Evolutionary conservation across 2,113 vertebrate species (phyloP), one percentile per base, ranked within the genome.

Genomic region (Scalopus aquaticus): DNA sequence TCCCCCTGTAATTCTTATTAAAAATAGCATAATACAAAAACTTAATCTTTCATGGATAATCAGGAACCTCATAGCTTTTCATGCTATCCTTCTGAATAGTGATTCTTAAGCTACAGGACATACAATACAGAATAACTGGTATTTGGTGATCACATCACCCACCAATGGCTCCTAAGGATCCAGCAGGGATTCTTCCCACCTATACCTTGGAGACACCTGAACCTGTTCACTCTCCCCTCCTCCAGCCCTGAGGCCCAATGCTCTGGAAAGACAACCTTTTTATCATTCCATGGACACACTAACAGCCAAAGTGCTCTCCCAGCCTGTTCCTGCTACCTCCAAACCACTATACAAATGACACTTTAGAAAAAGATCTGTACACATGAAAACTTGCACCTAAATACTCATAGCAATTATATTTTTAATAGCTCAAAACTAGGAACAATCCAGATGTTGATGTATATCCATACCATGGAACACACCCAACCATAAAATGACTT

Each of bases 371-470:
- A 85, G 42, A 54, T 46, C 26, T 37, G 30, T 51, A 17, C 28
- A 37, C 22, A 30, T 5, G 7, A 76, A 84, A 84, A 85, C 56
- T 19, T 77, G 20, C 30, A 67, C 37, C 81, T 0, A 26, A 35
- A 88, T 51, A 28, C 37, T 65, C 80, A 95, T 0, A 81, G 73
- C 13, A 84, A 49, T 20, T 58, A 9, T 24, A 72, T 65, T 22
- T 86, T 24, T 39, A 69, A 74, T 8, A 69, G 54, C 39, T 84
- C n/a, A 74, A 81, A 95, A 65, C 26, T 80, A 39, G 74, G 88
- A 72, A 30, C 7, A 42, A 56, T 32, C 32, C 44, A 62, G 35
- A 72, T 32, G 30, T 20, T 16, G 58, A 24, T 70, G 3, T 30
- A 44, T 1, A 54, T 32, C 37, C 15, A 26, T 5, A 80, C 4